These are phyloP conservation scores for Neuroscelio doddi DNA, from an alignment of 2,888 invertebrate species.

Conservation along the genomic window DNA sequence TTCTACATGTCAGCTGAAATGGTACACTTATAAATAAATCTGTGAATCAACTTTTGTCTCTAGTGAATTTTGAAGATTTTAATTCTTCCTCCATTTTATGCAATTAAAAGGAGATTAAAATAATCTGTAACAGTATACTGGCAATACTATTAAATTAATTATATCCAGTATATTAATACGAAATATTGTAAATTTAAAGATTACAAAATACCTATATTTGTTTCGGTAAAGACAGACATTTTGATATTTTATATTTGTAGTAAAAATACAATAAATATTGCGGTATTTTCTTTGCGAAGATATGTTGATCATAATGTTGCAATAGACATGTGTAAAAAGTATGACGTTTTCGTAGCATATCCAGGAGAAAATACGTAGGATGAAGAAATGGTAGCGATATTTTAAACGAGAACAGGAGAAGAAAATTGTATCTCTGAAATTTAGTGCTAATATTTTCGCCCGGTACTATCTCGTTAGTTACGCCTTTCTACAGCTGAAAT, in stretches of 20 bases:
- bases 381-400: conserved; percentile 36
- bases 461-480: conserved; percentile 36
- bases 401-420: conserved; percentile 37
- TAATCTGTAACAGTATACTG: too few species aligned
- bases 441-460: conserved; percentile 49
- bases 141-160: too few species aligned
- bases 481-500: conserved; percentile 48
- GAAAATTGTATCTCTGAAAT: conserved; percentile 46
- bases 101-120: too few species aligned
- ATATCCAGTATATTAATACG: too few species aligned
- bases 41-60: too few species aligned
- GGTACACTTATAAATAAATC: too few species aligned
- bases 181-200: too few species aligned
- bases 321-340: conserved; percentile 22
- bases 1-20: too few species aligned
- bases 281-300: not conserved
- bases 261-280: not conserved
- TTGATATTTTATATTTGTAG: not conserved
- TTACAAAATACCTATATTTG: too few species aligned
- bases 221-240: too few species aligned
- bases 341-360: conserved; percentile 14
- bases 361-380: conserved; percentile 17
- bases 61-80: too few species aligned
- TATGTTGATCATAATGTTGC: conserved; percentile 16
- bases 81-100: too few species aligned